Base-by-base conservation (phyloP, 2,888 invertebrate genomes). In the Hyles lineata region DNA sequence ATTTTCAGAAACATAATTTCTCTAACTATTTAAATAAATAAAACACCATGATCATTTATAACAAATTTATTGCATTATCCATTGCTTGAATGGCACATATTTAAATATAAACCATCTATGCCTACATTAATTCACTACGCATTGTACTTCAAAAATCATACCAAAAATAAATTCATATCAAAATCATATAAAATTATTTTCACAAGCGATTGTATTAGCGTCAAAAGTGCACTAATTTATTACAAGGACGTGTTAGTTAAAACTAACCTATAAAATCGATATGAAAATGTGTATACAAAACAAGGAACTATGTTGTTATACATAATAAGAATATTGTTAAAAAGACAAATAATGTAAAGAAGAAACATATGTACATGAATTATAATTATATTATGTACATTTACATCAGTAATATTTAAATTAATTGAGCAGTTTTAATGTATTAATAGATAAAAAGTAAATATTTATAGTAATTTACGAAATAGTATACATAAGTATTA, bases 161-260 rank as follows among this genome's bases (percentile, higher is more conserved):
- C 29, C 2, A 55, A 73, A 32, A 25, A 55, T 73, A 69, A 59
- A 73, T 73, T 67, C 71, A 35, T 67, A 62, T 70, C 70, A 70
- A 70, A 67, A 67, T 23, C 43, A 60, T 35, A 50, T 43, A 67
- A 50, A 43, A 43, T 43, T 17, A 15, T 23, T 50, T 17, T 23
- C 15, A 8, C 50, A 67, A 23, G 50, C 23, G 23, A 15, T 21
- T 8, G 63, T 50, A 50, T 67, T 67, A 67, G 17, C 50, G 67
- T 50, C 67, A 50, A 67, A 67, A 67, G 43, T 55, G n/a, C 29
- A 29, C 43, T 25, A n/a, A 15, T 63, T 21, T 5, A 15, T 21
- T n/a, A 15, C 15, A 60, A 25, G 23, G 60, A 15, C 11, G 11
- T 60, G 23, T 60, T 23, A 60, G 23, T 25, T 59, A 21, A 23